phyloP scores from a whole-genome alignment of 2,113 vertebrate species.

The Trinectes maculatus region DNA sequence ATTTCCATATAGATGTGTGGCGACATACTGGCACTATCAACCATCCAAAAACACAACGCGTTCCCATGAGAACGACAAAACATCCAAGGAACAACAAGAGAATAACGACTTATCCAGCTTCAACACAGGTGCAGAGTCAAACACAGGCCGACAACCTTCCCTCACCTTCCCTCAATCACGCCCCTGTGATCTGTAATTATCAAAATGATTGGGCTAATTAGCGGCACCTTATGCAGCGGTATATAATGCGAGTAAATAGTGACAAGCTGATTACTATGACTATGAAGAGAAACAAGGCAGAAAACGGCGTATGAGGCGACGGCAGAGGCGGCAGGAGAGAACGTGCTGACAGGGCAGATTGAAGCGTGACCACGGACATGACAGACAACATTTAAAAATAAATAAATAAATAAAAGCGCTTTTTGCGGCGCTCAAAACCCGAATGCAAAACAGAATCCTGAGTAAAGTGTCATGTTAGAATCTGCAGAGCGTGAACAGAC shows the following conservation, averaged over 20 bases:
- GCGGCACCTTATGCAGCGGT: conserved; percentile 33
- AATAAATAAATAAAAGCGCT: too few relatives aligned
- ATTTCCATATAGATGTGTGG: neutral
- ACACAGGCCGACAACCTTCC: conserved; percentile 34
- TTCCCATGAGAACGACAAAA: too few relatives aligned
- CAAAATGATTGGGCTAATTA: conserved; percentile 64
- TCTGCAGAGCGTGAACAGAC: conserved; percentile 25
- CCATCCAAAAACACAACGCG: neutral
- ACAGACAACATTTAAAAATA: neutral
- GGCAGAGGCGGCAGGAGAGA: conserved; percentile 16
- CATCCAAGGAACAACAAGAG: too few relatives aligned
- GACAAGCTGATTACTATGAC: conserved; percentile 30
- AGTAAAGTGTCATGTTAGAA: conserved; percentile 41
- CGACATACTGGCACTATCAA: conserved; percentile 16
- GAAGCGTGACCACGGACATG: conserved; percentile 55
- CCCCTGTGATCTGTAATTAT: conserved; percentile 62
- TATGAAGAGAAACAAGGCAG: conserved; percentile 11
- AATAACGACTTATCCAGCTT: conserved; percentile 9
- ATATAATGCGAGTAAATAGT: too few relatives aligned
- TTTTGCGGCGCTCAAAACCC: neutral
- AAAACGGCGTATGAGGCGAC: conserved; percentile 7
- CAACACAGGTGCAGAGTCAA: too few relatives aligned
- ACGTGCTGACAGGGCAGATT: conserved; percentile 35
- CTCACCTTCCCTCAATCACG: conserved; percentile 49
- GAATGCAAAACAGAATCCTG: conserved; percentile 22